Evolutionary conservation across 2,797 vertebrate species (phyloP).

Genomic region (Capromys pilorides): DNA sequence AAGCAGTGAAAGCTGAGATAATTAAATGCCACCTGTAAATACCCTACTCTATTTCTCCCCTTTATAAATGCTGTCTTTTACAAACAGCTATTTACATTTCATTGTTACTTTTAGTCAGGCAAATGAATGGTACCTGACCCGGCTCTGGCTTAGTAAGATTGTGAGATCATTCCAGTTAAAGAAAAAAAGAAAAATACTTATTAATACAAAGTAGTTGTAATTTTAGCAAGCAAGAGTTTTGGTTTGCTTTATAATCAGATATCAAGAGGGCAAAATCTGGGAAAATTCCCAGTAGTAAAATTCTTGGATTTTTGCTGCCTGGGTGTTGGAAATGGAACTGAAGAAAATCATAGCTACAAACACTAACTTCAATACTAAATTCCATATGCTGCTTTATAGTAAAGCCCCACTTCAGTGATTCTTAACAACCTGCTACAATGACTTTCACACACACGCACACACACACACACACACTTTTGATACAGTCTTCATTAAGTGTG

Average conservation of each 20-base stretch:
- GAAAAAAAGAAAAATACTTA: not conserved
- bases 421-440: not conserved
- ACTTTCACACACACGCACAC: too few species aligned
- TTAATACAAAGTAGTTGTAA: not conserved
- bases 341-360: conserved; percentile 22
- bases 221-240: conserved; percentile 20
- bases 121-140: not conserved
- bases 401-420: not conserved
- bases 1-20: conserved; percentile 31
- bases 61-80: conserved; percentile 51
- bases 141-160: not conserved
- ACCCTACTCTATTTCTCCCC: conserved; percentile 42
- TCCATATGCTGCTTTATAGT: not conserved
- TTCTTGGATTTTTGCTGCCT: conserved; percentile 7
- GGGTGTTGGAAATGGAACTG: not conserved
- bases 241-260: not conserved
- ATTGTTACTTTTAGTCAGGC: conserved; percentile 16
- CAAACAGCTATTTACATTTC: conserved; percentile 32
- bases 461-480: too few species aligned
- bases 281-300: not conserved
- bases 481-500: too few species aligned
- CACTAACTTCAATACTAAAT: conserved; percentile 29
- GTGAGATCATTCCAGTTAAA: conserved; percentile 27
- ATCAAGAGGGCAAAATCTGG: not conserved
- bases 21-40: conserved; percentile 63